Base-by-base conservation (phyloP, 2,797 vertebrate genomes). In the Hafferia zeledoni region DNA sequence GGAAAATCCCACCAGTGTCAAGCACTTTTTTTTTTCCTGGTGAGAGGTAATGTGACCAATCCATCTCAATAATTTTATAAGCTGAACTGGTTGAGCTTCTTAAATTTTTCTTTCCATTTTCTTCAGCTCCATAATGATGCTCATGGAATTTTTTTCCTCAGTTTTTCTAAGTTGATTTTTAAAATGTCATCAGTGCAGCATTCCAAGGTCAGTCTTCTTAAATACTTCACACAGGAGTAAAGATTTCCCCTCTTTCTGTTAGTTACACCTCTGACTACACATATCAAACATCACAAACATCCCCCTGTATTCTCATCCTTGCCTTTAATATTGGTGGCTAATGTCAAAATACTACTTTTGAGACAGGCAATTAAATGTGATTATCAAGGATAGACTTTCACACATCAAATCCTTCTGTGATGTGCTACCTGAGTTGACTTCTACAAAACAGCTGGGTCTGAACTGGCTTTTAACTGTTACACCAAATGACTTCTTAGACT, bases 121-220 rank as follows among this genome's bases (percentile, higher is more conserved):
- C 41, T 46, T 39, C 39, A 67, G 20, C 22, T 75, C 44, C 6
- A 46, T 13, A 53, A 13, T 24, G 6, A 53, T 12, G 10, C 4
- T 55, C 4, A 31, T 12, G 28, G 5, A 1, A 39, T 11, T 67
- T 41, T 9, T 8, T 2, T 0, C 3, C 22, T 12, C 7, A 1
- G 1, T 18, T 83, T 81, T 60, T 10, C 53, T 28, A 67, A 82
- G 46, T 27, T 5, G 4, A n/a, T 68, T 79, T 1, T 0, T 43
- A 78, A 82, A 50, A 27, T 18, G 3, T 18, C 5, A 27, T 18
- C 6, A 22, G 8, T 46, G 2, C 11, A 70, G 9, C 6, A n/a
- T 68, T 76, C 13, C 8, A 64, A 8, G 9, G 13, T 17, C 46
- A 35, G 7, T 22, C 30, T 65, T 50, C 27, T 46, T 65, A 46